phyloP scores from a whole-genome alignment of 2,888 invertebrate genomes.

The Calephelis perditalis region DNA sequence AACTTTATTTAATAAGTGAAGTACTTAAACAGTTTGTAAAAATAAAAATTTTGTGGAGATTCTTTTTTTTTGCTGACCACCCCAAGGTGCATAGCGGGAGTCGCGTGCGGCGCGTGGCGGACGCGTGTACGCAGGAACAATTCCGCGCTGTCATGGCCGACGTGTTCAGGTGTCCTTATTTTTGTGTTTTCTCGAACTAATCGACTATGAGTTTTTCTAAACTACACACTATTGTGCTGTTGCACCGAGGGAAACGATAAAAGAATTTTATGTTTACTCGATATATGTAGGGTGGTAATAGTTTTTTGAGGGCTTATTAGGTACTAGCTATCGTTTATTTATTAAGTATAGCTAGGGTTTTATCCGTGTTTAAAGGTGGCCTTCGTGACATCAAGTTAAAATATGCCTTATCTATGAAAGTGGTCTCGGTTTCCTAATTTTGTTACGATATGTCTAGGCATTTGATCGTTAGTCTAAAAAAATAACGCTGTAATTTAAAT shows the following conservation, averaged over 20 bases:
- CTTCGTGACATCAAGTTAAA: no score
- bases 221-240: slow-evolving; percentile 59
- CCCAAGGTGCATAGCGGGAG: slow-evolving; percentile 55
- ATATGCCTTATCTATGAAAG: no score
- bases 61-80: slow-evolving; percentile 44
- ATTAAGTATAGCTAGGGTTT: no score
- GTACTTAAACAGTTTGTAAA: no score
- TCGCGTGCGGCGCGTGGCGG: slow-evolving; percentile 44
- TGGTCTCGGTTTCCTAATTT: no score
- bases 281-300: slow-evolving; percentile 39
- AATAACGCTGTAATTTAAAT: no score
- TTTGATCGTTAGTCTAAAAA: no score
- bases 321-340: no score
- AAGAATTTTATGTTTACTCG: slow-evolving; percentile 54
- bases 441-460: no score
- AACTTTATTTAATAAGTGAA: no score
- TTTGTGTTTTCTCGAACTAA: slow-evolving; percentile 43
- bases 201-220: slow-evolving; percentile 54
- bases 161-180: slow-evolving; percentile 49
- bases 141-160: slow-evolving; percentile 66
- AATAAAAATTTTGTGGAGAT: no score
- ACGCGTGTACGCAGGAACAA: slow-evolving; percentile 47
- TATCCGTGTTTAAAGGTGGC: no score
- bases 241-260: slow-evolving; percentile 37
- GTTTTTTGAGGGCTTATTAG: not conserved